phyloP scores from a whole-genome alignment of 2,113 vertebrate genomes.

The Ailuropoda melanoleuca region DNA sequence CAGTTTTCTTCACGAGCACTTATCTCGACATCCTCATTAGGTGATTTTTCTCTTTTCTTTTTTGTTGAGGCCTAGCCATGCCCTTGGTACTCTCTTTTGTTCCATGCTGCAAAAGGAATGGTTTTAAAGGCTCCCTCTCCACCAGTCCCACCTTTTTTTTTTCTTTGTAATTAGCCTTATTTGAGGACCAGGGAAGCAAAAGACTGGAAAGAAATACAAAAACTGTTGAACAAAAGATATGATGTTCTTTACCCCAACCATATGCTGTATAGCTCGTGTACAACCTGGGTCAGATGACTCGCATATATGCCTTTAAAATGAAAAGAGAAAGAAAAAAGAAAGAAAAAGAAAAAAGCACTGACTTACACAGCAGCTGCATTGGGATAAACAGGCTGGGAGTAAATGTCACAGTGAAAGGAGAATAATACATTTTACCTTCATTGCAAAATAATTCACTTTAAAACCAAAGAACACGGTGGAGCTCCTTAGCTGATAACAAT shows the following conservation, averaged over 20 bases:
- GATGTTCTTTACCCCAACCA: constrained; percentile 86
- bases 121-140: constrained; percentile 89
- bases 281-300: constrained; percentile 84
- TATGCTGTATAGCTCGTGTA: constrained; percentile 80
- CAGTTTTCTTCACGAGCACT: constrained; percentile 90
- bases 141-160: constrained; percentile 86
- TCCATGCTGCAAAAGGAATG: constrained; percentile 88
- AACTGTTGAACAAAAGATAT: constrained; percentile 87
- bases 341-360: constrained; percentile 60
- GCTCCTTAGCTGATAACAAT: constrained; percentile 23
- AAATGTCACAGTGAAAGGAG: constrained; percentile 71
- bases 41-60: constrained; percentile 89
- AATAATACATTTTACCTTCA: constrained; percentile 76
- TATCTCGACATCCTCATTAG: constrained; percentile 91
- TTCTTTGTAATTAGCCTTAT: constrained; percentile 90
- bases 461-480: constrained; percentile 75
- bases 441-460: constrained; percentile 73
- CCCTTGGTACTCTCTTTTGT: constrained; percentile 89
- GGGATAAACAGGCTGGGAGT: constrained; percentile 75
- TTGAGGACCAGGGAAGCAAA: constrained; percentile 89
- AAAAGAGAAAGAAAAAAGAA: constrained; percentile 56
- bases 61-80: constrained; percentile 86
- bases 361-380: constrained; percentile 76
- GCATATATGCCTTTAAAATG: constrained; percentile 78
- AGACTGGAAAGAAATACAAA: constrained; percentile 86